Evolutionary conservation across 2,888 invertebrate genomes (phyloP).

Genomic region (Panorpa germanica): DNA sequence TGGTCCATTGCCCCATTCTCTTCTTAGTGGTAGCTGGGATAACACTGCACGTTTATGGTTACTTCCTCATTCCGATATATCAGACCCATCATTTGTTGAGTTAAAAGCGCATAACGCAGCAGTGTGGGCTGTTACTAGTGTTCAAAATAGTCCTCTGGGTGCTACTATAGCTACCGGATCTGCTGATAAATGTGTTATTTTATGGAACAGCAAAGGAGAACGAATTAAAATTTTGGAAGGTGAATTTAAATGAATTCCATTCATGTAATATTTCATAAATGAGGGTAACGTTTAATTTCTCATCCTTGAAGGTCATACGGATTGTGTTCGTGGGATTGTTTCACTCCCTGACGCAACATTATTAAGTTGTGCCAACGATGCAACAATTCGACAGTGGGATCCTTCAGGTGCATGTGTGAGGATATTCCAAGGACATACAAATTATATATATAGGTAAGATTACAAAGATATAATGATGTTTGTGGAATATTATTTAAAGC

Average conservation of each 20-base stretch:
- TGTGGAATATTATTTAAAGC: constrained; percentile 2
- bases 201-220: constrained; percentile 59
- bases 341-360: constrained; percentile 54
- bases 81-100: constrained; percentile 30
- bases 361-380: constrained; percentile 86
- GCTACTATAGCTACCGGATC: constrained; percentile 62
- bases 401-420: constrained; percentile 57
- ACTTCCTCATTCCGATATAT: constrained; percentile 30
- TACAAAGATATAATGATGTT: constrained; percentile 12
- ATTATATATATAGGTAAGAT: constrained; percentile 64
- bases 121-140: constrained; percentile 63
- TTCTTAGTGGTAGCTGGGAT: constrained; percentile 89
- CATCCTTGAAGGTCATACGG: constrained; percentile 55
- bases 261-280: constrained; percentile 14
- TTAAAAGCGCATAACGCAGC: constrained; percentile 61
- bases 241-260: constrained; percentile 17
- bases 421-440: constrained; percentile 64
- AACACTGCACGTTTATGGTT: constrained; percentile 72
- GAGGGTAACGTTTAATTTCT: constrained; percentile 6
- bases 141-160: no score
- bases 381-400: constrained; percentile 70
- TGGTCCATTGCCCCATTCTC: constrained; percentile 28
- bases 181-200: constrained; percentile 76
- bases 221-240: constrained; percentile 45
- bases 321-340: constrained; percentile 73